Evolutionary conservation across 2,113 vertebrate species (phyloP).

Genomic region (Paramisgurnus dabryanus): DNA sequence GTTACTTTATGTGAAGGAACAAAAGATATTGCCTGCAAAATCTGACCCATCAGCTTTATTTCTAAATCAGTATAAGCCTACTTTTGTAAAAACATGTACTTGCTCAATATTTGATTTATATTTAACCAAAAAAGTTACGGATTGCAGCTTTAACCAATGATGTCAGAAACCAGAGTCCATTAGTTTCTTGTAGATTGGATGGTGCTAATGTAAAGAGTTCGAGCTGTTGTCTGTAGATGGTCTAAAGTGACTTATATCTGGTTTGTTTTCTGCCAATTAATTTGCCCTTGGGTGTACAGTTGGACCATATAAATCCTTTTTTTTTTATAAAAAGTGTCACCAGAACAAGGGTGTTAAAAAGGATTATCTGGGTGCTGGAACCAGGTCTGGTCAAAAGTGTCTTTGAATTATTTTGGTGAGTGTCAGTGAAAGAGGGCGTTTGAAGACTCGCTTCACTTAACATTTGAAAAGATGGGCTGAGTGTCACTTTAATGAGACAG

Average conservation of each 20-base stretch:
- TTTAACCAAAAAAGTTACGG: no score
- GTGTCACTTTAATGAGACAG: conserved; percentile 28
- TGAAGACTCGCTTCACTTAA: conserved; percentile 9
- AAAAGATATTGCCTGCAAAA: no score
- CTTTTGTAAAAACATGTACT: no score
- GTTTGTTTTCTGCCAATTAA: not conserved
- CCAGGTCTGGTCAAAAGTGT: not conserved
- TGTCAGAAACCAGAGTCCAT: not conserved
- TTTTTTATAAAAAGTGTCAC: not conserved
- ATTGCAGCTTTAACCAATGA: not conserved
- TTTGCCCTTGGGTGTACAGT: conserved; percentile 16
- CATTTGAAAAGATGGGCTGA: conserved; percentile 20
- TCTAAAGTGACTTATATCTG: not conserved
- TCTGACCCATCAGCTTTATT: no score
- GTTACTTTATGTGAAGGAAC: no score
- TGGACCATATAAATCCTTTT: not conserved
- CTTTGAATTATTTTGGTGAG: conserved; percentile 24
- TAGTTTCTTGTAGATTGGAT: not conserved
- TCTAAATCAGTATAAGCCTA: no score
- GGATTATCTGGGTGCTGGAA: conserved; percentile 5
- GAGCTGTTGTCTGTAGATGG: not conserved
- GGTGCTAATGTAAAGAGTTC: not conserved
- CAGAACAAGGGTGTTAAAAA: conserved; percentile 15
- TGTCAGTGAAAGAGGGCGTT: conserved; percentile 3
- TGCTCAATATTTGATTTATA: no score